A percentile compares a stretch with the other conserved stretches of the same genome.
phyloP scores from a whole-genome alignment of 2,797 vertebrate species.

The Ciconia nigra region DNA sequence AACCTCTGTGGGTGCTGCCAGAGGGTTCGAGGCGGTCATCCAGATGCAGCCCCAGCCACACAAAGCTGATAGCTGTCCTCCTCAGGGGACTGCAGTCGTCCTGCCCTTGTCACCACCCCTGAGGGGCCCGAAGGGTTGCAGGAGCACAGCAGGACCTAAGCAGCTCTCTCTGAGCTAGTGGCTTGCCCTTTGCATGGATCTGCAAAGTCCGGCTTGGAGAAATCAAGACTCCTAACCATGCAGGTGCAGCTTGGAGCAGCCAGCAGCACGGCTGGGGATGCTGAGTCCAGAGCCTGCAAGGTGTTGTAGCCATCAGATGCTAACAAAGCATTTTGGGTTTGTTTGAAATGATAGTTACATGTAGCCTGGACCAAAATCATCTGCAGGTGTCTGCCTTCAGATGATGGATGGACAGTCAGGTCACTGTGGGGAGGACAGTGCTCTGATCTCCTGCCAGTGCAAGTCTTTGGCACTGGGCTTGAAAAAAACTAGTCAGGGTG shows the following conservation, averaged over 20 bases:
- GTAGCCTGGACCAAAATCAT: neutral
- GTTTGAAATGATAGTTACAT: neutral
- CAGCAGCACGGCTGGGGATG: neutral
- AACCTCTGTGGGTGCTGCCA: slow-evolving; percentile 2
- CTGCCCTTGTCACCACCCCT: neutral
- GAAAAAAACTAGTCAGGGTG: neutral
- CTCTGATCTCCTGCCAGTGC: neutral
- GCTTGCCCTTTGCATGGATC: neutral
- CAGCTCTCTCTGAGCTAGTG: neutral
- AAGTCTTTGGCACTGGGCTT: neutral
- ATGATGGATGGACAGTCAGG: neutral
- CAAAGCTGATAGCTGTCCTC: neutral
- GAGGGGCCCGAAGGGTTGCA: neutral
- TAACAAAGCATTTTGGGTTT: neutral
- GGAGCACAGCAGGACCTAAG: neutral
- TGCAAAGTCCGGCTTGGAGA: neutral
- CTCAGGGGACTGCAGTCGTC: neutral
- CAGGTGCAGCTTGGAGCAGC: neutral
- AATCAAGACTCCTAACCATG: neutral
- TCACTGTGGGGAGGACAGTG: neutral
- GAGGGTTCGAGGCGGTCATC: neutral
- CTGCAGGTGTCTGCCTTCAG: neutral
- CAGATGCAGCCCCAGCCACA: neutral
- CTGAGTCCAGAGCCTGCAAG: neutral
- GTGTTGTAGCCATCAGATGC: neutral